These are phyloP conservation scores for Lerema accius DNA, from an alignment of 1,140 invertebrate species.

Conservation along the genomic window DNA sequence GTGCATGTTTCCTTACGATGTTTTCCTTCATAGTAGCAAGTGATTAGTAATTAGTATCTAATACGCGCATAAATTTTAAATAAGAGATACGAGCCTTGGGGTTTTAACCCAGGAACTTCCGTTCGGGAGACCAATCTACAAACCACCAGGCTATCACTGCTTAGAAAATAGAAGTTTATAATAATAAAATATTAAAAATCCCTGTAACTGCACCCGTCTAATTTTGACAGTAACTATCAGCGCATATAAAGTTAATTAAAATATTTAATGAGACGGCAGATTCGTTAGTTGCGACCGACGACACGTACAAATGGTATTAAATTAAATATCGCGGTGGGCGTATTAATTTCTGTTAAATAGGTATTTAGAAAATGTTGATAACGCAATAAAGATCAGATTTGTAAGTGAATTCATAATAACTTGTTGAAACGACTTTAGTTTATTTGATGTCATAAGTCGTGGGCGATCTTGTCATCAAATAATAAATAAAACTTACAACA, in stretches of 20 bases:
- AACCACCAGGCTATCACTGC: too few species aligned
- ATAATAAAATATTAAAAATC: too few species aligned
- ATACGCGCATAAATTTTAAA: too few species aligned
- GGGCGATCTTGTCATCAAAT: slow-evolving; percentile 26
- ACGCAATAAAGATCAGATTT: slow-evolving; percentile 37
- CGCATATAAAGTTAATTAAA: slow-evolving; percentile 72
- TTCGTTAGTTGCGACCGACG: slow-evolving; percentile 62
- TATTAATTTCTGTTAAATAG: slow-evolving; percentile 53
- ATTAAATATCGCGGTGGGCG: slow-evolving; percentile 70
- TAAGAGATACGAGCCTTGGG: too few species aligned
- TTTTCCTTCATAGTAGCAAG: too few species aligned
- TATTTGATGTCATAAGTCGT: slow-evolving; percentile 15
- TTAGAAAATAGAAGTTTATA: too few species aligned
- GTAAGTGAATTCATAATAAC: slow-evolving; percentile 24
- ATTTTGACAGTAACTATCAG: slow-evolving; percentile 60
- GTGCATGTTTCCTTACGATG: too few species aligned
- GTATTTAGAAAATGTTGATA: slow-evolving; percentile 46
- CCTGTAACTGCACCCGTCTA: too few species aligned
- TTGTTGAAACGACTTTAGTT: slow-evolving; percentile 22
- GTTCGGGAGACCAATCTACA: too few species aligned
- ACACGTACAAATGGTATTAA: slow-evolving; percentile 76
- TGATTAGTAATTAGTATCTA: too few species aligned
- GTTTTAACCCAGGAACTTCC: too few species aligned
- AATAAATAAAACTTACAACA: slow-evolving; percentile 9
- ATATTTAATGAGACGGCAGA: slow-evolving; percentile 72